Percentiles rank a stretch among this genome's conserved stretches.
Conservation (phyloP, 2,888 invertebrate species). For the Temnothorax ravouxi region DNA sequence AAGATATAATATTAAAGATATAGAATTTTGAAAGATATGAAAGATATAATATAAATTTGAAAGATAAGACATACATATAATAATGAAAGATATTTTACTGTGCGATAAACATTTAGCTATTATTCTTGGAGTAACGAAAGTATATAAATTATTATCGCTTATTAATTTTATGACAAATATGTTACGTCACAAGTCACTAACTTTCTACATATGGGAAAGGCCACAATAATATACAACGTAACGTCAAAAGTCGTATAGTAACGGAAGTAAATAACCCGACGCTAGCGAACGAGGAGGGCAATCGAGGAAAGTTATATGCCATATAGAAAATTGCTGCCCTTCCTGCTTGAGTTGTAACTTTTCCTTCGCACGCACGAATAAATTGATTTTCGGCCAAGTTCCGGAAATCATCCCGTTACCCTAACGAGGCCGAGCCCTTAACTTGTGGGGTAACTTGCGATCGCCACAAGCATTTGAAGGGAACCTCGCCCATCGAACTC, state of each 20-base stretch:
- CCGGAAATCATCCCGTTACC: conserved; percentile 41
- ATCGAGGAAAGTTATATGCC: conserved; percentile 66
- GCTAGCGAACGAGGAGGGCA: conserved; percentile 45
- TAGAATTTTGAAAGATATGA: no score
- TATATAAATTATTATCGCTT: conserved; percentile 1
- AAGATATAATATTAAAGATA: no score
- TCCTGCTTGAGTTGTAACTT: conserved; percentile 42
- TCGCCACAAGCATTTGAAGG: conserved; percentile 25
- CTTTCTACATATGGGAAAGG: not conserved
- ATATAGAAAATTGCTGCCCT: conserved; percentile 53
- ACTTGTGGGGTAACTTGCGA: conserved; percentile 59
- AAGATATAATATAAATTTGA: no score
- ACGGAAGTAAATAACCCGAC: conserved; percentile 37
- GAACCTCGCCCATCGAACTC: not conserved
- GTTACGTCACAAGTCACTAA: not conserved
- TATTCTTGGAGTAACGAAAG: not conserved
- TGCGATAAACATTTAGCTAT: not conserved
- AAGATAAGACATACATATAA: no score
- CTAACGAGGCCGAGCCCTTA: conserved; percentile 52
- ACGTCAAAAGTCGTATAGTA: conserved; percentile 43
- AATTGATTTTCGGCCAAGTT: conserved; percentile 67
- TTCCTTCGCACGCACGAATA: conserved; percentile 60
- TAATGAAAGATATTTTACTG: not conserved
- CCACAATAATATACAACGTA: conserved; percentile 27
- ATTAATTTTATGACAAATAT: conserved; percentile 5